These are phyloP conservation scores for Cyclopterus lumpus DNA, from an alignment of 2,797 vertebrate species.

Conservation along the genomic window DNA sequence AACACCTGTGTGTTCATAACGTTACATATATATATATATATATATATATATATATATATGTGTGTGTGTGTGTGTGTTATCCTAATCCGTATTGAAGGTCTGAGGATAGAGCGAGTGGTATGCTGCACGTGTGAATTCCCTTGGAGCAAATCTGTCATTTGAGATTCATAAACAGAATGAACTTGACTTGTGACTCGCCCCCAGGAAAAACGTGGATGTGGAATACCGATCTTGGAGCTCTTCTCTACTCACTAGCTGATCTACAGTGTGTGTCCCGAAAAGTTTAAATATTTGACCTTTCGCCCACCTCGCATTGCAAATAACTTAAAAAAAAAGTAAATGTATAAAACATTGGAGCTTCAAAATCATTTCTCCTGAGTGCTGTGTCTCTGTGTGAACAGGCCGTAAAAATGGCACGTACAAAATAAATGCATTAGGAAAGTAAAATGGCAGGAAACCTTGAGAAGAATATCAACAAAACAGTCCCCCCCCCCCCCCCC, in stretches of 20 bases:
- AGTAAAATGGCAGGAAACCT: not conserved
- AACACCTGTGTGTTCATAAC: not conserved
- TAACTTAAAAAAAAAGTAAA: too few relatives aligned
- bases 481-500: not conserved
- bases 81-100: too few relatives aligned
- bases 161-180: not conserved
- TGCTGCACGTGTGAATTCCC: not conserved
- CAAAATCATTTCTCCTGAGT: not conserved
- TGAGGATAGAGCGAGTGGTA: not conserved
- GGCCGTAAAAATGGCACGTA: not conserved
- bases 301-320: not conserved
- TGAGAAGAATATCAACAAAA: not conserved
- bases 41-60: not conserved
- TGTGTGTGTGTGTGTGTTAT: not conserved
- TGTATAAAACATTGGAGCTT: not conserved
- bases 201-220: not conserved
- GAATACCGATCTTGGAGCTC: not conserved
- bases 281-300: not conserved
- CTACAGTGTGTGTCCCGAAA: not conserved
- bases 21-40: not conserved
- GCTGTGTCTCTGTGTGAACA: not conserved
- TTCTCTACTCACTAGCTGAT: not conserved
- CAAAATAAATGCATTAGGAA: not conserved
- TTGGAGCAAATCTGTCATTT: not conserved
- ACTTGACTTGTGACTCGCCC: not conserved